Conservation (phyloP, 2,113 vertebrate genomes). For the Chunga burmeisteri region DNA sequence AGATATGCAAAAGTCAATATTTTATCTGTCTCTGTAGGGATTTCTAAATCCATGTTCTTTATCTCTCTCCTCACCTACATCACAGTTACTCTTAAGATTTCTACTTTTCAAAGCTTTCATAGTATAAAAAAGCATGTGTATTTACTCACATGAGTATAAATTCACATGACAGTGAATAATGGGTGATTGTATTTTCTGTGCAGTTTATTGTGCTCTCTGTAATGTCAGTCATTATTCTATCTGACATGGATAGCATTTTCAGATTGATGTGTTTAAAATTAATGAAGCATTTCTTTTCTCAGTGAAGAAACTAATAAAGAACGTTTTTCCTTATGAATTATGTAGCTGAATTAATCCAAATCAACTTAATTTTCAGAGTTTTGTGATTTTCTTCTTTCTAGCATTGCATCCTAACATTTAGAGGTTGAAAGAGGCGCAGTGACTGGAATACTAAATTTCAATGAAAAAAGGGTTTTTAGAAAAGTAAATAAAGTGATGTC, state of each 20-base stretch:
- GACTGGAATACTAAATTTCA: neutral
- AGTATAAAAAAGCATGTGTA: neutral
- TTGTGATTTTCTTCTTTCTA: conserved; percentile 21
- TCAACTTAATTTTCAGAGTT: conserved; percentile 52
- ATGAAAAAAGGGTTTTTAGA: neutral
- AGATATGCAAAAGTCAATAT: neutral
- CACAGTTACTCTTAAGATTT: neutral
- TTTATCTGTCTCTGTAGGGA: neutral
- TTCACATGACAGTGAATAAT: conserved; percentile 50
- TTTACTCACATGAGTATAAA: conserved; percentile 30
- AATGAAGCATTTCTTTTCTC: conserved; percentile 63
- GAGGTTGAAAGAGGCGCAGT: neutral
- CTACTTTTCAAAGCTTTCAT: neutral
- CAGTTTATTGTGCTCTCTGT: conserved; percentile 44
- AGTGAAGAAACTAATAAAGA: conserved; percentile 60
- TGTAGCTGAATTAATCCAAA: conserved; percentile 51
- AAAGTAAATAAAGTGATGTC: neutral
- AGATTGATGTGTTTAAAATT: conserved; percentile 69
- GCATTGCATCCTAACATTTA: neutral
- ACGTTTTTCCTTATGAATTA: conserved; percentile 42
- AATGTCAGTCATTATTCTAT: conserved; percentile 71
- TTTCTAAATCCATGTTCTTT: neutral
- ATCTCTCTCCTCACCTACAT: neutral
- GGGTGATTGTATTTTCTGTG: conserved; percentile 44
- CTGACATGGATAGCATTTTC: conserved; percentile 55